Conservation (phyloP, 2,888 invertebrate genomes). For the Drosophila antonietae region DNA sequence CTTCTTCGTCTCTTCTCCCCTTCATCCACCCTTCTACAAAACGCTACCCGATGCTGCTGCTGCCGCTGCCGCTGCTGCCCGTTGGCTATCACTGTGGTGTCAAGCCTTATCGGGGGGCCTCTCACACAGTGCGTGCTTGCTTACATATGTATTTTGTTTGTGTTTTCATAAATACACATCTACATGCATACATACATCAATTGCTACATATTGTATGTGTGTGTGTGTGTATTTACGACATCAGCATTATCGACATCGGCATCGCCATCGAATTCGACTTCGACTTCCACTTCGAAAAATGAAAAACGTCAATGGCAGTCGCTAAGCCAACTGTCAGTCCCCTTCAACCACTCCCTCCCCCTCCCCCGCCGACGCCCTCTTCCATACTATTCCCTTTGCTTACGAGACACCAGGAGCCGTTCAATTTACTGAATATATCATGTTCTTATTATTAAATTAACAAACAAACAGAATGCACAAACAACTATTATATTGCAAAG, state of each 20-base stretch:
- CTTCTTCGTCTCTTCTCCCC: not conserved
- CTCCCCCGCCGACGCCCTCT: too few species aligned
- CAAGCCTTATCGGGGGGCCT: slow-evolving; percentile 42
- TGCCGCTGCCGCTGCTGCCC: not conserved
- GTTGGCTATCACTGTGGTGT: slow-evolving; percentile 45
- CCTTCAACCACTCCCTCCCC: not conserved
- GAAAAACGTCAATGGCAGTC: slow-evolving; percentile 13
- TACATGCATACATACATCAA: slow-evolving; percentile 10
- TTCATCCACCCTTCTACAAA: not conserved
- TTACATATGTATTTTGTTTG: slow-evolving; percentile 24
- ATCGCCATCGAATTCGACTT: slow-evolving; percentile 3
- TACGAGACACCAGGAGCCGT: too few species aligned
- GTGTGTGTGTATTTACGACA: slow-evolving; percentile 45
- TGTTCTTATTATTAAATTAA: not conserved
- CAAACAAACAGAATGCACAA: not conserved
- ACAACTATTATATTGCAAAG: slow-evolving; percentile 1
- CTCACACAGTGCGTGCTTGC: slow-evolving; percentile 18
- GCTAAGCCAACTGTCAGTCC: slow-evolving; percentile 7
- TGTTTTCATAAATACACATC: slow-evolving; percentile 4
- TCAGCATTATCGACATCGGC: slow-evolving; percentile 27
- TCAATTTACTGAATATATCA: not conserved
- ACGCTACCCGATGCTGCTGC: not conserved
- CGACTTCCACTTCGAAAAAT: slow-evolving; percentile 5
- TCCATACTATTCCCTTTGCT: not conserved
- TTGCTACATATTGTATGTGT: slow-evolving; percentile 6